phyloP scores from a whole-genome alignment of 2,888 invertebrate species.

The Lasioglossum villosulum region DNA sequence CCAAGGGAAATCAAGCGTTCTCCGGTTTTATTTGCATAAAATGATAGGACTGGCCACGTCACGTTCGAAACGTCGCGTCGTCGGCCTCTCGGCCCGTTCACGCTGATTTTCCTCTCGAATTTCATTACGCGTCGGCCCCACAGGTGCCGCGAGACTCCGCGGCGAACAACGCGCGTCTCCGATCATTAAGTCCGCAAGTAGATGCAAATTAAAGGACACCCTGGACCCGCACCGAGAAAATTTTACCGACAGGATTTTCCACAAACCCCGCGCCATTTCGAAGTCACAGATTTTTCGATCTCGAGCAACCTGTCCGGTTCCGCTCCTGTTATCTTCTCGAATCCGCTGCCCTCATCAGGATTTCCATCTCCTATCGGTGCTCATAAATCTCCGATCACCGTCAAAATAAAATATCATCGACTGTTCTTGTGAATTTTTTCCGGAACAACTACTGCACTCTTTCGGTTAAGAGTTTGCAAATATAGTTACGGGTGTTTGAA shows the following conservation, averaged over 20 bases:
- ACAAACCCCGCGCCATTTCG: not conserved
- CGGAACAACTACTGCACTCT: no score
- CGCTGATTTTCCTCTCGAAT: conserved; percentile 70
- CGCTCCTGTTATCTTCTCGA: not conserved
- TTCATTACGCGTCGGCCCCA: conserved; percentile 65
- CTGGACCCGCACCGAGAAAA: conserved; percentile 8
- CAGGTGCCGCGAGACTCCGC: conserved; percentile 44
- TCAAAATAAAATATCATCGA: no score
- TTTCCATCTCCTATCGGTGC: not conserved
- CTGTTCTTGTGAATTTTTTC: no score
- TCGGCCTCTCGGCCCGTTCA: conserved; percentile 45
- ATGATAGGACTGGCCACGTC: conserved; percentile 82
- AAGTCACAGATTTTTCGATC: not conserved
- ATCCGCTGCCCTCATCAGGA: not conserved
- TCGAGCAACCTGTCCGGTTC: not conserved
- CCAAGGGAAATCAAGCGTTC: conserved; percentile 83
- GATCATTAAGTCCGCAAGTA: conserved; percentile 63
- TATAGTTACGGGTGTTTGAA: no score
- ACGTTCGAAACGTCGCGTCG: conserved; percentile 72
- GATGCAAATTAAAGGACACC: conserved; percentile 63
- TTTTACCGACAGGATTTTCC: conserved; percentile 34
- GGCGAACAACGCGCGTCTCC: conserved; percentile 61
- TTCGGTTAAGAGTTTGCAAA: no score
- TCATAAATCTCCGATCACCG: no score
- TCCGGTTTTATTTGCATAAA: conserved; percentile 84